Evolutionary conservation across 2,113 vertebrate genomes (phyloP).

Genomic region (Paradisaea rubra): DNA sequence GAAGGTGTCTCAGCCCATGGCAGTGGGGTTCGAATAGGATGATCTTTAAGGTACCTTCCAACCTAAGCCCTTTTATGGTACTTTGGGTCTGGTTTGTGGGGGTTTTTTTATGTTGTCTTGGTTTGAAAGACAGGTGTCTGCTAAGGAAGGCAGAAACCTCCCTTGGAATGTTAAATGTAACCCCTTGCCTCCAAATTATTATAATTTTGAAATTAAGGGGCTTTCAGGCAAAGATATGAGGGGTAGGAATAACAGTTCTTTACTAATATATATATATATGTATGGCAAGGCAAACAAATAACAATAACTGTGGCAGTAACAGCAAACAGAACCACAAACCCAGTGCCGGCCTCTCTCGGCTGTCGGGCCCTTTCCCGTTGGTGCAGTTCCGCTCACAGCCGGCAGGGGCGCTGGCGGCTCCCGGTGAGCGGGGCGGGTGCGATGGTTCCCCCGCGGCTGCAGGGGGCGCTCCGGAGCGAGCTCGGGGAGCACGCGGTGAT

Average conservation of each 20-base stretch:
- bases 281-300: neutral
- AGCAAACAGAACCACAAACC: too few species aligned
- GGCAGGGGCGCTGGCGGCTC: too few species aligned
- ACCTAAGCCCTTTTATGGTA: neutral
- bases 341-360: too few species aligned
- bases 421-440: too few species aligned
- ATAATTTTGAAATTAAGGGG: neutral
- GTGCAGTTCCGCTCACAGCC: too few species aligned
- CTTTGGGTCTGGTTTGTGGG: neutral
- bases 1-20: neutral
- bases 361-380: too few species aligned
- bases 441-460: too few species aligned
- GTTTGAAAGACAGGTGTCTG: neutral
- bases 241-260: neutral
- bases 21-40: neutral
- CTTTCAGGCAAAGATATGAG: neutral
- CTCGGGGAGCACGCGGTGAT: too few species aligned
- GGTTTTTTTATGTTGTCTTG: neutral
- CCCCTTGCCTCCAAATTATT: neutral
- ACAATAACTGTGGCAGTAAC: neutral
- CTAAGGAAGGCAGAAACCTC: neutral
- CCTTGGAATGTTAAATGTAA: neutral
- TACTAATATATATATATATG: too few species aligned
- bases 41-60: neutral
- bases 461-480: too few species aligned